Base-by-base conservation (phyloP, 2,113 vertebrate species). In the Leptocoma aspasia region DNA sequence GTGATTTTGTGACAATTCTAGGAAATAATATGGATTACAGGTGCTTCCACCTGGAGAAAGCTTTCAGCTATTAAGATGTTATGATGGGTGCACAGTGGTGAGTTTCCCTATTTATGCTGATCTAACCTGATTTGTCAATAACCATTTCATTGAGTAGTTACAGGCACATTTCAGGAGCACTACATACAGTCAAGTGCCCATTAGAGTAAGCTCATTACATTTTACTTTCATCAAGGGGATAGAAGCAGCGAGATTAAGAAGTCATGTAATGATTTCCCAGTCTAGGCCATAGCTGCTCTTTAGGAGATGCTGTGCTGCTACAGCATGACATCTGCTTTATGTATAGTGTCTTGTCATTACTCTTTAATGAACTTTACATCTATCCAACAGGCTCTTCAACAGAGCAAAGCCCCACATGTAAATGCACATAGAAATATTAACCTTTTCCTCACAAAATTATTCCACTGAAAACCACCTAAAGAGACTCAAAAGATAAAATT, bases 361-460 rank as follows among this genome's bases (percentile, higher is more conserved):
- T 94, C 84, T 92, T 94, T 95, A 56, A 89, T 81, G 77, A 94
- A 68, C 44, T 73, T 93, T 86, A 73, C 53, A 92, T 91, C 65
- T 65, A 60, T 39, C 73, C 66, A 82, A 64, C 44, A 79, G 23
- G 49, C 30, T 92, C 44, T 76, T 87, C 31, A 69, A 49, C 17
- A 39, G n/a, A 85, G 45, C 19, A 88, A 93, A 90, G 52, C 22
- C 37, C 8, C 33, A 65, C 33, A 83, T 28, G 15, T 15, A 90
- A 88, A 78, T 28, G 27, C 15, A 83, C 9, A n/a, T 1, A 31
- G 37, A 88, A 85, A 45, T 54, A 88, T 66, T 77, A 90, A 96
- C 57, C 11, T 35, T 63, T 82, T 83, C n/a, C 69, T 37, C 56
- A 81, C 37, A 83, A 30, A 91, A 68, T 24, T 10, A 80, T 69